Conservation (phyloP, 2,888 invertebrate species). For the Adela reaumurella region DNA sequence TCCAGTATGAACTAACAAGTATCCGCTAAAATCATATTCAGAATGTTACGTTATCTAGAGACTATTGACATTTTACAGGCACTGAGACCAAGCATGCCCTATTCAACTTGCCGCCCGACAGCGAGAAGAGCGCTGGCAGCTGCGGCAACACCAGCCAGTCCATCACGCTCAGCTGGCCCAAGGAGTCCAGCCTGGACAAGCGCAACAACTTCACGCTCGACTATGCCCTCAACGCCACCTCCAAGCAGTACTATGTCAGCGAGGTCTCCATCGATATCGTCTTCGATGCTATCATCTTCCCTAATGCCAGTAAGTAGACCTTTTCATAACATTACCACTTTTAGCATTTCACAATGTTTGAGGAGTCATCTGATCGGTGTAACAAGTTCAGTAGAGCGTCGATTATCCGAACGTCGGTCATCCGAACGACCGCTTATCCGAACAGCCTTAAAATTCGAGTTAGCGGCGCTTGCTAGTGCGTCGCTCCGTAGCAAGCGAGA, state of each 20-base stretch:
- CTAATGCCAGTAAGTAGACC: conserved; percentile 20
- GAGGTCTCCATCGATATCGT: conserved; percentile 16
- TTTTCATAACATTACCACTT: neutral
- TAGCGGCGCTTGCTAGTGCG: no score
- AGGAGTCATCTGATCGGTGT: no score
- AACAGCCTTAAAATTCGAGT: no score
- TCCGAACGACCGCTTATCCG: no score
- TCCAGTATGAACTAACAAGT: no score
- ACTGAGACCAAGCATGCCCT: conserved; percentile 17
- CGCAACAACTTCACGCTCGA: conserved; percentile 26
- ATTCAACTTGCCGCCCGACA: conserved; percentile 29
- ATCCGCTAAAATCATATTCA: no score
- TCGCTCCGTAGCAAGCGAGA: no score
- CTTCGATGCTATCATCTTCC: conserved; percentile 20
- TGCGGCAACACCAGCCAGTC: conserved; percentile 18
- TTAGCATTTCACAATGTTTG: neutral
- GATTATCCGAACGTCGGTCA: no score
- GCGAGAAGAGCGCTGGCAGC: conserved; percentile 22
- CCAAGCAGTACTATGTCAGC: conserved; percentile 21
- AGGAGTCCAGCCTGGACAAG: conserved; percentile 17
- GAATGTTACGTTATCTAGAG: no score
- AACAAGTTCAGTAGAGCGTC: no score
- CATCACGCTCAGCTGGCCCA: conserved; percentile 33
- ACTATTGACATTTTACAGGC: conserved; percentile 1
- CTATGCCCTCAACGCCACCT: conserved; percentile 32